phyloP scores from a whole-genome alignment of 2,113 vertebrate genomes.

The Danio rerio region GRCz12tu NC_133183.1:21518501-21519000 shows the following conservation, averaged over 20 bases:
- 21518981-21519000: background rate
- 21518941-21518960: background rate
- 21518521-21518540: conserved; percentile 45
- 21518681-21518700: conserved; percentile 73
- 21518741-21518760: conserved; percentile 41
- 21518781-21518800: background rate
- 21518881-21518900: background rate
- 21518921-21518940: background rate
- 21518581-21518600: conserved; percentile 28
- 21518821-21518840: conserved; percentile 1
- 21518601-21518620: conserved; percentile 35
- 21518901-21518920: conserved; percentile 7
- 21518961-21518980: background rate
- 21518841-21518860: background rate
- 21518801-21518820: background rate
- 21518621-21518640: conserved; percentile 38
- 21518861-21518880: background rate
- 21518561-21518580: conserved; percentile 32
- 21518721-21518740: conserved; percentile 56
- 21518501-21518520: conserved; percentile 3
- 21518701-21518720: conserved; percentile 79
- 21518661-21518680: conserved; percentile 64
- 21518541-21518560: conserved; percentile 25
- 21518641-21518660: conserved; percentile 56
- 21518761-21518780: conserved; percentile 10